Base-by-base conservation (phyloP, 1,140 invertebrate species). In the Agrilus planipennis region DNA sequence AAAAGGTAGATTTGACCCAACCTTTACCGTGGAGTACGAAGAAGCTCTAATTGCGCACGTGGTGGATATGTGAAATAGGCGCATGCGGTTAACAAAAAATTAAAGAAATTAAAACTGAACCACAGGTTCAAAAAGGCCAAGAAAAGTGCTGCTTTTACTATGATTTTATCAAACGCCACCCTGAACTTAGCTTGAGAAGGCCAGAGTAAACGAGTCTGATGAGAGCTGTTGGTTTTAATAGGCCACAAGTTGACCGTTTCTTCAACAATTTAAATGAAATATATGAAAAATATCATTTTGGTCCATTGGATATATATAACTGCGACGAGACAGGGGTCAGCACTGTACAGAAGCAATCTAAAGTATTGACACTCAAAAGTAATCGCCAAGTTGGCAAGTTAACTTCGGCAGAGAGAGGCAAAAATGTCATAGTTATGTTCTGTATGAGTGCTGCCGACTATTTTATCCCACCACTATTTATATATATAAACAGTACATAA, bases 381-480 rank as follows among this genome's bases (percentile, higher is more conserved):
- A 15, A 10, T 5, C 29, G 29, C 15, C 29, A 31, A 31, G 29
- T 31, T 10, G 29, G 15, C 9, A 31, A 31, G 29, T 15, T 31
- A 6, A 31, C 29, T 31, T 31, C 29, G 7, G 51, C 49, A 35
- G 58, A 61, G 51, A 35, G 53, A 52, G 28, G 12, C 25, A 30
- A 53, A 14, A 48, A 65, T 25, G 57, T 68, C 6, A 68, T 66
- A 34, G 39, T 67, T 11, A 37, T 49, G 11, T 39, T 52, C 47
- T 48, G 52, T 14, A 55, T 56, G 4, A 64, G 48, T 55, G 65
- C 64, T 18, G 31, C 51, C 4, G 62, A 65, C 45, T 51, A 46
- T 53, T 58, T 57, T 18, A 49, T 54, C 11, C 60, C 61, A 25
- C 60, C 62, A 25, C 30, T 64, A 15, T 67, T 66, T 40, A 45